Evolutionary conservation across 2,113 vertebrate species (phyloP), one percentile per base, ranked within the genome.

Genomic region (Podarcis cretensis): DNA sequence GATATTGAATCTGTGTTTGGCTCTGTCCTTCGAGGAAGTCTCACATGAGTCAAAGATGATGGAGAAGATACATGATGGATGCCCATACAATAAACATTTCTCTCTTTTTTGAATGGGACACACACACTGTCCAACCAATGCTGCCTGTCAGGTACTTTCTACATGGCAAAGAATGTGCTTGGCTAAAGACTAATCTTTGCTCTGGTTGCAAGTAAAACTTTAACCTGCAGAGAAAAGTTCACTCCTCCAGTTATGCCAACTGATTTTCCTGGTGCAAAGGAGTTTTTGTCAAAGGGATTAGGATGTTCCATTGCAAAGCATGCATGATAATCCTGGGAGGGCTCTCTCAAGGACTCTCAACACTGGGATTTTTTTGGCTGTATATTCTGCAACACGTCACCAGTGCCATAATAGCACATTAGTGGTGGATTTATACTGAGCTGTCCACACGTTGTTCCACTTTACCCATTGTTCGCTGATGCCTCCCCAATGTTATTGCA

Each of bases 151-250:
- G 87, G 79, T 81, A 80, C 68, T 78, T 75, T 89, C 89, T 73
- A 69, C 87, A 30, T 1, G 71, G 77, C 87, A 81, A 91, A 83
- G 78, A 85, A 81, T 89, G 87, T 89, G 83, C 93, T 92, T 88
- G 91, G 89, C 85, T 87, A 81, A 92, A 89, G 76, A 83, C 92
- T 93, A 87, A 94, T 95, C 91, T 92, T 95, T 93, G 94, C 91
- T 91, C 92, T 84, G 89, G 25, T 81, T 75, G 83, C 10, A 3
- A 80, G 93, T 96, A 94, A 95, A 96, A 94, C 89, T 95, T 94
- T 94, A 96, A 96, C 91, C 63, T 90, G 66, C 89, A 75, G 91
- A 89, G 85, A 89, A 94, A 88, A 89, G 91, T 93, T 94, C 89
- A 81, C n/a, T 77, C 54, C 76, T 94, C 88, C 59, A 87, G 1